Percentiles rank a stretch among this genome's conserved stretches.
phyloP scores from a whole-genome alignment of 2,888 invertebrate genomes.

The Clusia tigrina region DNA sequence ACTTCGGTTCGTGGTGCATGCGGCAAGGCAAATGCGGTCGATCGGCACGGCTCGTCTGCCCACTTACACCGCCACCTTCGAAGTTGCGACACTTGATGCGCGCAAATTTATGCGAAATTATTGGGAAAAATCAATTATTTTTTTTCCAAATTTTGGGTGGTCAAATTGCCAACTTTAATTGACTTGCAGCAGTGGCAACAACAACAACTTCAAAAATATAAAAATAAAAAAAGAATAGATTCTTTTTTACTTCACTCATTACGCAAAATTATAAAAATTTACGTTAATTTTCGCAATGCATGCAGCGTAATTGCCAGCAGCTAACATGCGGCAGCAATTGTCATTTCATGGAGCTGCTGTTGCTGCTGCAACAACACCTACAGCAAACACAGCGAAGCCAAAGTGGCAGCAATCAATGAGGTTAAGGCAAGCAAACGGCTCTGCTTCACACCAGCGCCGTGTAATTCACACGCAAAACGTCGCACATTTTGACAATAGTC shows the following conservation, averaged over 20 bases:
- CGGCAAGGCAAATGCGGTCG: no score
- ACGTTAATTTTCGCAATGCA: neutral
- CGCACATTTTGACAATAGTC: neutral
- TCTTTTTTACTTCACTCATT: neutral
- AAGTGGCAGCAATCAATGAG: constrained; percentile 1
- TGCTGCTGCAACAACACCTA: neutral
- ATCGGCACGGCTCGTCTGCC: no score
- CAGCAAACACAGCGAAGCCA: neutral
- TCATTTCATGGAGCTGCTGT: neutral
- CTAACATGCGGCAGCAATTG: constrained; percentile 15
- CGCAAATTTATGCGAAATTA: neutral
- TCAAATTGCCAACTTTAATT: neutral
- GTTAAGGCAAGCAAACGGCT: neutral
- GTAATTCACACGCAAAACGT: neutral
- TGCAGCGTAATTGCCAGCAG: neutral
- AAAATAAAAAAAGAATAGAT: no score
- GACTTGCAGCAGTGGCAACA: constrained; percentile 3
- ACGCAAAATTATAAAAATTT: neutral
- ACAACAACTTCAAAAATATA: no score
- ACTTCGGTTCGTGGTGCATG: neutral
- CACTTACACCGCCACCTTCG: no score
- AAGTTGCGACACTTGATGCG: neutral
- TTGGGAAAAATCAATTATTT: neutral
- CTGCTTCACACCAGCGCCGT: neutral
- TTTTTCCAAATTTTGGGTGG: neutral